These are phyloP conservation scores for Ovibos moschatus DNA, from an alignment of 2,113 vertebrate species.

Conservation along the genomic window DNA sequence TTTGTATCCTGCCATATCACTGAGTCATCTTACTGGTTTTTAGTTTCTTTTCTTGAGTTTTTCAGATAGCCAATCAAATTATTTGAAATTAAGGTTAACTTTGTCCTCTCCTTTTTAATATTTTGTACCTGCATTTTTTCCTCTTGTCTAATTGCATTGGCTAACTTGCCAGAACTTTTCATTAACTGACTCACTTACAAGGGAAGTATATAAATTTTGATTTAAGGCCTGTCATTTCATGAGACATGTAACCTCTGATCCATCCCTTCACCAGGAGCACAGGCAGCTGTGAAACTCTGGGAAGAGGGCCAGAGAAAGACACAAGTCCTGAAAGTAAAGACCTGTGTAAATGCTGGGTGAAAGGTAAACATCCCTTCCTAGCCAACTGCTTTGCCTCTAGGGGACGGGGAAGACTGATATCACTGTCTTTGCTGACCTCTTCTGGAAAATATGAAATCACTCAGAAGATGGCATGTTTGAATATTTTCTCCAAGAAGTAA, in stretches of 20 bases:
- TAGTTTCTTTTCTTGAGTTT: background rate
- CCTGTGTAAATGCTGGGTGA: background rate
- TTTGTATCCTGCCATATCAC: background rate
- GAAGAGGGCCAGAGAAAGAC: background rate
- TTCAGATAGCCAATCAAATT: background rate
- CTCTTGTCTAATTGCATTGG: background rate
- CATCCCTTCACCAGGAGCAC: background rate
- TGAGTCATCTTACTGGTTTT: background rate
- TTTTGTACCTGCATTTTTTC: background rate
- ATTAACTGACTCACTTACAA: background rate
- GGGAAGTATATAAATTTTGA: background rate
- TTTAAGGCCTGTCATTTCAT: background rate
- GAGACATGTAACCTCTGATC: background rate
- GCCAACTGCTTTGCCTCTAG: background rate
- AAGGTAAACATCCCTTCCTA: background rate
- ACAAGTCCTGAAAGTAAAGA: background rate
- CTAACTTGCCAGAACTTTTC: background rate
- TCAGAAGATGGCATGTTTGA: background rate
- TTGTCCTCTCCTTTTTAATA: background rate
- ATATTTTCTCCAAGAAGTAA: background rate
- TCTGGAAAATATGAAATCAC: constrained; percentile 1
- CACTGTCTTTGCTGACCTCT: constrained; percentile 4
- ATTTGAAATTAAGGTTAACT: background rate
- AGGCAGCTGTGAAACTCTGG: background rate
- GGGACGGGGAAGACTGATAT: background rate